Percentiles rank a stretch among this genome's conserved stretches.
Conservation (phyloP, 2,888 invertebrate species). For the Sylvicola cinctus region DNA sequence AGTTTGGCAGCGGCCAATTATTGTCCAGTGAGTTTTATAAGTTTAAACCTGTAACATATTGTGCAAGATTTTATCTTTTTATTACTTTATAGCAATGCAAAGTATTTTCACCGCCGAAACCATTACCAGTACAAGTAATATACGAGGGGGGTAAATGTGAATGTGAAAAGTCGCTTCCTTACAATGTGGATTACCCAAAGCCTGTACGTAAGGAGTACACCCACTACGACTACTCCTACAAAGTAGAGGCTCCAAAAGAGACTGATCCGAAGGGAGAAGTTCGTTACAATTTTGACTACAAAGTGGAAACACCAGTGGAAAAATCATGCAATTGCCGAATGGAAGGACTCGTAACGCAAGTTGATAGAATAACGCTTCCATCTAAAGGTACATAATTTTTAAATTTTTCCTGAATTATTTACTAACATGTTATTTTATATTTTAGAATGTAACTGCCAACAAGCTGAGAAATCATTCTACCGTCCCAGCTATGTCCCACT, state of each 20-base stretch:
- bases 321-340: not conserved
- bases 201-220: not conserved
- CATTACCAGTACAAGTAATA: not conserved
- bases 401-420: too few species aligned
- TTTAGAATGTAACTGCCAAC: too few species aligned
- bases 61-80: too few species aligned
- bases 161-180: not conserved
- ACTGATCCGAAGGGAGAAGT: too few species aligned
- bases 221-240: not conserved
- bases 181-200: not conserved
- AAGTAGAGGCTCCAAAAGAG: not conserved
- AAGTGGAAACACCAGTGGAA: not conserved
- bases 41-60: too few species aligned
- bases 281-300: constrained; percentile 3
- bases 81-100: too few species aligned
- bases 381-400: not conserved
- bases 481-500: too few species aligned
- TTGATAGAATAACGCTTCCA: not conserved
- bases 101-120: too few species aligned
- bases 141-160: not conserved
- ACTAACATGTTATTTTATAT: too few species aligned
- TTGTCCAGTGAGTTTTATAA: too few species aligned
- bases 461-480: too few species aligned
- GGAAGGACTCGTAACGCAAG: not conserved
- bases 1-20: too few species aligned